Evolutionary conservation across 1,140 invertebrate genomes (phyloP).

Genomic region (Apocrypta bakeri): DNA sequence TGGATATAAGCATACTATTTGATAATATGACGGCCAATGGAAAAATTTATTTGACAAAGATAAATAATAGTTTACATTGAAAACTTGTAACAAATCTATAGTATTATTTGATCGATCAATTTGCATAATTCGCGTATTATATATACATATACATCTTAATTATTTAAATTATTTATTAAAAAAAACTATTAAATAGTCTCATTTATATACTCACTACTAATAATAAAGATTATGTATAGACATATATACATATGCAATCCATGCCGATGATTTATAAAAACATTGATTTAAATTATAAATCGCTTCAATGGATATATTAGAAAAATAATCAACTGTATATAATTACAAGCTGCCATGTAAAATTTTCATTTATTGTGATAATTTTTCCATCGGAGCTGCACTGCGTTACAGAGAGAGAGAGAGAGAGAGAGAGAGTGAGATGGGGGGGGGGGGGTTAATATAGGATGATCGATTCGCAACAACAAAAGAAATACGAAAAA

Average conservation of each 20-base stretch:
- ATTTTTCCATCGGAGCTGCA: not conserved
- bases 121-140: not conserved
- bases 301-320: not conserved
- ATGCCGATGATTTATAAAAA: not conserved
- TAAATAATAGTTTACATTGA: not conserved
- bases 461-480: no score
- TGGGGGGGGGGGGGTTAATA: no score
- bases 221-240: not conserved
- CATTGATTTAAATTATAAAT: not conserved
- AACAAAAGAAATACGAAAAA: no score
- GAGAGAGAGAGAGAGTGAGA: no score
- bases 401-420: not conserved
- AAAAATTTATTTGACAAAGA: not conserved
- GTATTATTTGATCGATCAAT: not conserved
- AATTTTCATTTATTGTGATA: not conserved
- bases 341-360: not conserved
- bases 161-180: not conserved
- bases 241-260: not conserved
- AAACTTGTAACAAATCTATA: not conserved
- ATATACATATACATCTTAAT: no score
- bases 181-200: not conserved
- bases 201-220: not conserved
- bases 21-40: not conserved
- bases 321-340: not conserved
- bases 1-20: no score